Evolutionary conservation across 2,113 vertebrate genomes (phyloP), one percentile per base, ranked within the genome.

Genomic region (Tenrec ecaudatus): DNA sequence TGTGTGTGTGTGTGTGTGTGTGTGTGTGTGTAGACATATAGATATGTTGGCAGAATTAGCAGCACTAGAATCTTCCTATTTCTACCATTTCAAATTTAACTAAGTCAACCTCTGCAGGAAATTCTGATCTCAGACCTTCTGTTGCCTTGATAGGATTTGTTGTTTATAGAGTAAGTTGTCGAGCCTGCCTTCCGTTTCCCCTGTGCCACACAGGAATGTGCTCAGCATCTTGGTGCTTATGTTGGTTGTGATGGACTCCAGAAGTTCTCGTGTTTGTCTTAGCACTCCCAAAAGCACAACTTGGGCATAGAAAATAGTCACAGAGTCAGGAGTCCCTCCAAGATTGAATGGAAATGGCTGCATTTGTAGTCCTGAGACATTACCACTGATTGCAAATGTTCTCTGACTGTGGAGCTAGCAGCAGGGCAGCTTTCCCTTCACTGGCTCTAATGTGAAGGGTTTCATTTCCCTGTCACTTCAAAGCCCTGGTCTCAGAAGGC

Each of bases 201-300:
- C 14, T 1, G 14, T 64, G 66, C 19, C 19, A 71, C 4, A 22
- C 4, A 73, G 29, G 25, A 62, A 71, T 73, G 47, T 73, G 27
- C 20, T 57, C 66, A 86, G 43, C 89, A 92, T 95, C 76, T 89
- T 40, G 40, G 40, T 47, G 22, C 81, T 91, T 58, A 58, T 82
- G 90, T 81, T 38, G 62, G 77, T 16, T 36, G 31, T 73, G 88
- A n/a, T 88, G 69, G 94, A 77, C 79, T 62, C 80, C 94, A 88
- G 81, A 71, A 27, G 53, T 17, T 62, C 8, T 3, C 36, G 10
- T 93, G 53, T 95, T 85, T 96, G 82, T 83, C 73, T 78, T 68
- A 93, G 77, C 29, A 86, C 53, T 96, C 96, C 87, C 96, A 0
- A 78, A 91, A 94, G 91, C 57, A 92, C 91, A 78, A 78, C 81